Percentiles rank a stretch among this genome's conserved stretches.
These are phyloP conservation scores for Muscina levida DNA, from an alignment of 2,888 invertebrate species.

Conservation along the genomic window DNA sequence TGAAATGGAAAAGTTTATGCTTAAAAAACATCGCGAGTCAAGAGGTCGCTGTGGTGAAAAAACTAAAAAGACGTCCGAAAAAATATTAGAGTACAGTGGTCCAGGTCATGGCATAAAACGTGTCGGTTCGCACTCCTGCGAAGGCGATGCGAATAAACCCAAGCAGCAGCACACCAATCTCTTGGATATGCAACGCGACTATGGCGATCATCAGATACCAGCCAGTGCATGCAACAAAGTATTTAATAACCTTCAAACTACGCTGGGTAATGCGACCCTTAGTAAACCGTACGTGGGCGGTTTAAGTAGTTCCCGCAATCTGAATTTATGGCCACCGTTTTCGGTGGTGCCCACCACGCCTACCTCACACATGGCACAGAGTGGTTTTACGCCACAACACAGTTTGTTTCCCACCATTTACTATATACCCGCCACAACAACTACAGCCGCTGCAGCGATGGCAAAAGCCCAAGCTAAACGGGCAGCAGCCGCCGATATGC, in stretches of 20 bases:
- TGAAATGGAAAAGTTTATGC: constrained; percentile 90
- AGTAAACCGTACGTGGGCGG: constrained; percentile 63
- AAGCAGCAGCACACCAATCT: constrained; percentile 81
- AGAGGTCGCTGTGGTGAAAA: constrained; percentile 81
- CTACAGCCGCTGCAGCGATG: constrained; percentile 64
- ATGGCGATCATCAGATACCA: constrained; percentile 62
- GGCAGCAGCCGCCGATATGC: constrained; percentile 64
- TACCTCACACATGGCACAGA: constrained; percentile 75
- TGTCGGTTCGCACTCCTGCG: constrained; percentile 83
- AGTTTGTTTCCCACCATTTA: constrained; percentile 82
- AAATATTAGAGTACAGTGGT: constrained; percentile 73
- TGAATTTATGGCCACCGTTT: constrained; percentile 84
- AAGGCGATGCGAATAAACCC: constrained; percentile 82
- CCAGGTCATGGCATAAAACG: constrained; percentile 83
- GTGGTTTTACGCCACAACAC: constrained; percentile 76
- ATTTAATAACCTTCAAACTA: constrained; percentile 66
- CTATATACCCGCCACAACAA: constrained; percentile 81
- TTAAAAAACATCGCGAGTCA: constrained; percentile 85
- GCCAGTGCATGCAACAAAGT: constrained; percentile 59
- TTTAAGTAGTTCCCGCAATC: constrained; percentile 72
- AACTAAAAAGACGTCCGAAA: constrained; percentile 77
- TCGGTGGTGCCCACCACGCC: constrained; percentile 80
- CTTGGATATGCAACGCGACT: constrained; percentile 67
- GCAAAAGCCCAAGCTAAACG: constrained; percentile 62
- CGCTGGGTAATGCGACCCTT: constrained; percentile 48